Conservation (phyloP, 2,888 invertebrate species). For the Prosapia bicincta region DNA sequence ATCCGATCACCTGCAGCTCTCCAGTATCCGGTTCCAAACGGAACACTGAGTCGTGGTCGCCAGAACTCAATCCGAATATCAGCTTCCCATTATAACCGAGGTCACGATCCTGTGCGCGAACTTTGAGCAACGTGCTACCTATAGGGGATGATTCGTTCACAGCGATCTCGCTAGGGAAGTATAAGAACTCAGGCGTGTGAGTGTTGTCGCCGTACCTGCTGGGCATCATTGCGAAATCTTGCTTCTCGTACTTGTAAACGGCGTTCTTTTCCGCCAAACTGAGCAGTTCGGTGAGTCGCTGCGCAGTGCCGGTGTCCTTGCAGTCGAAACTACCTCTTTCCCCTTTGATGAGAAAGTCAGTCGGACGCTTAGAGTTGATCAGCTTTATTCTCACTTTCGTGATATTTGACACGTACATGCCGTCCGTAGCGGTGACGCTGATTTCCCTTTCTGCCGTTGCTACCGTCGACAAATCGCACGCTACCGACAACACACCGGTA, state of each 20-base stretch:
- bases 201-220: conserved; percentile 81
- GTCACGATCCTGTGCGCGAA: conserved; percentile 80
- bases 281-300: conserved; percentile 72
- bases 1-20: conserved; percentile 79
- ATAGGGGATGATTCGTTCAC: conserved; percentile 82
- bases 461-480: conserved; percentile 75
- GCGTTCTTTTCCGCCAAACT: conserved; percentile 78
- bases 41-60: conserved; percentile 81
- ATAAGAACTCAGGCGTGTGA: conserved; percentile 81
- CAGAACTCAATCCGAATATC: conserved; percentile 82
- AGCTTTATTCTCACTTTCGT: conserved; percentile 71
- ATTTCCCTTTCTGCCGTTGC: conserved; percentile 63
- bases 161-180: conserved; percentile 75
- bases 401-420: conserved; percentile 85
- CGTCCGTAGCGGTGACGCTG: conserved; percentile 88
- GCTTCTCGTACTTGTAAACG: conserved; percentile 33
- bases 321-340: conserved; percentile 63
- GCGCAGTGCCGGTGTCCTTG: conserved; percentile 77
- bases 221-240: conserved; percentile 65
- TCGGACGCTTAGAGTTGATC: conserved; percentile 57
- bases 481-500: conserved; percentile 76
- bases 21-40: conserved; percentile 83
- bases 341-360: conserved; percentile 51
- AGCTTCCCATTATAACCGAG: conserved; percentile 89
- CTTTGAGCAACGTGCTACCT: conserved; percentile 66